Evolutionary conservation across 2,888 invertebrate species (phyloP), one percentile per base, ranked within the genome.

Genomic region (Lycia hirtaria): DNA sequence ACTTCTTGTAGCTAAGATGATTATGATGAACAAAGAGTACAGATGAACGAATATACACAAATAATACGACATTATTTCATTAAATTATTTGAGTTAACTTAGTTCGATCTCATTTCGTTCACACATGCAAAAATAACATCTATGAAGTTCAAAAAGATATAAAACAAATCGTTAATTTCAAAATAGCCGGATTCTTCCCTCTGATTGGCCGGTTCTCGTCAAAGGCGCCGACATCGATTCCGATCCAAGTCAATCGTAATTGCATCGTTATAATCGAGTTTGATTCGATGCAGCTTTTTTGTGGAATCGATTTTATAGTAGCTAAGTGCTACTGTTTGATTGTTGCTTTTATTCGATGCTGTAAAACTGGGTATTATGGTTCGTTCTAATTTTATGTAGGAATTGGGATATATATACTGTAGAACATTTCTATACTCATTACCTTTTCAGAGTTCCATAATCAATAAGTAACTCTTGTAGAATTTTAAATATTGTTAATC

Each of bases 211-310:
- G 65, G 68, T 75, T 75, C 75, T 75, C 68, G 72, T 87, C 87
- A 87, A 87, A 80, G 76, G 70, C 52, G 63, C 73, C 73, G 71
- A 59, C 67, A 71, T 75, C 75, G 78, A 78, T 80, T 76, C 73
- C 53, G 61, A 59, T 62, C 61, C 69, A 63, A 64, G 40, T 56
- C 64, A 65, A 67, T 76, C 71, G 77, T 78, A 80, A 85, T 86
- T 81, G 78, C 72, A 74, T 74, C 69, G 64, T 64, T 63, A 63
- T 53, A 51, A 58, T 58, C 57, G 62, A 40, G 62, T 67, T 44
- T 64, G 64, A 74, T 75, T 76, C 72, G 71, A 69, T 55, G 71
- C 65, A 62, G 74, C 75, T 76, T 60, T 60, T 67, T 62, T 63
- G 51, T 63, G 20, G 56, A 63, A 63, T 67, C 62, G 63, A 67